phyloP scores from a whole-genome alignment of 1,140 invertebrate species.

The Lepidostoma basale region DNA sequence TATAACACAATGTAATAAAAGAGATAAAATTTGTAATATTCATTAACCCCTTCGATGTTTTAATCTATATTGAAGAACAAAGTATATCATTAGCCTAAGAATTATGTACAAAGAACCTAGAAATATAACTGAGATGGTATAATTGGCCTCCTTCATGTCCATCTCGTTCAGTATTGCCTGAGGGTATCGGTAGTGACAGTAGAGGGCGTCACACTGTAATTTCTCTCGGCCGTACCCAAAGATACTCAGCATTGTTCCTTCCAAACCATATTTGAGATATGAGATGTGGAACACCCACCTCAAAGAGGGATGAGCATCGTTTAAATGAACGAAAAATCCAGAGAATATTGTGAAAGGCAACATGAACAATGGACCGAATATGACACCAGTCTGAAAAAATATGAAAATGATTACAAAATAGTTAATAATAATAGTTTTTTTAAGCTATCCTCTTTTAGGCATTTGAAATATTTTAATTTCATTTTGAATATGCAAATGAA shows the following conservation, averaged over 20 bases:
- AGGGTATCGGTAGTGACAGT: conserved; percentile 76
- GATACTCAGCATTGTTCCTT: conserved; percentile 68
- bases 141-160: conserved; percentile 75
- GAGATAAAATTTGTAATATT: neutral
- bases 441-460: too few relatives aligned
- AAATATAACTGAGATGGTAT: conserved; percentile 60
- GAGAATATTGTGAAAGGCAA: conserved; percentile 87
- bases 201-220: conserved; percentile 68
- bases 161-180: conserved; percentile 71
- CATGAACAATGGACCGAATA: conserved; percentile 83
- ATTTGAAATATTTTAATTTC: too few relatives aligned
- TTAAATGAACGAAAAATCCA: conserved; percentile 87
- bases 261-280: conserved; percentile 79
- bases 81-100: conserved; percentile 69
- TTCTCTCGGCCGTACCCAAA: conserved; percentile 71
- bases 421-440: too few relatives aligned
- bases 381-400: conserved; percentile 76
- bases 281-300: conserved; percentile 88
- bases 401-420: neutral
- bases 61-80: conserved; percentile 69
- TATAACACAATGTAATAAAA: neutral
- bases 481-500: too few relatives aligned
- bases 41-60: conserved; percentile 54
- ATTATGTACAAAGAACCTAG: conserved; percentile 66
- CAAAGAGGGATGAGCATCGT: conserved; percentile 79